Conservation (phyloP, 2,113 vertebrate species). For the Potamarius usumacintae region DNA sequence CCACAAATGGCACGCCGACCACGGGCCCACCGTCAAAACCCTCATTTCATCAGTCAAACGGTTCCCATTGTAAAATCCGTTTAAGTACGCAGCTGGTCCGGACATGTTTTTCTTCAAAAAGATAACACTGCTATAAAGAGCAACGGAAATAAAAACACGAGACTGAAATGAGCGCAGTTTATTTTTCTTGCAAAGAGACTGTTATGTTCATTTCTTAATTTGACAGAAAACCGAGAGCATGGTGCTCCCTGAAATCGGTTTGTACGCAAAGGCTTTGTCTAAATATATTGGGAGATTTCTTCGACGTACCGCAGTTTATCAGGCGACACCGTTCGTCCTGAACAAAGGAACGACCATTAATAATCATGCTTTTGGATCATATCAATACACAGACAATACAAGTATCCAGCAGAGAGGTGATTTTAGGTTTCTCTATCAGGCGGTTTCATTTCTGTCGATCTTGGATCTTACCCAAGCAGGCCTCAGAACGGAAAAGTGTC, state of each 20-base stretch:
- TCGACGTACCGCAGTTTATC: not conserved
- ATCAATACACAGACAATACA: not conserved
- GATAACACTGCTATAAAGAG: not conserved
- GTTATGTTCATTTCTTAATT: not conserved
- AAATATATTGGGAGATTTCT: slow-evolving; percentile 9
- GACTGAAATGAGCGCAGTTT: not conserved
- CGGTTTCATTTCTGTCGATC: not conserved
- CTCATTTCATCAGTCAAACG: not conserved
- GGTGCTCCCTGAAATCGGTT: not conserved
- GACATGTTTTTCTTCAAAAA: not conserved
- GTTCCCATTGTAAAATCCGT: not conserved
- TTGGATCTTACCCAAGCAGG: not conserved
- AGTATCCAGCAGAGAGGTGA: not conserved
- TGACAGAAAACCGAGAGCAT: not conserved
- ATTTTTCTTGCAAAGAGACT: not conserved
- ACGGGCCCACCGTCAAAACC: not conserved
- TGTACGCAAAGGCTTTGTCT: not conserved
- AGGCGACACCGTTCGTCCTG: not conserved
- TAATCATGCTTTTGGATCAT: not conserved
- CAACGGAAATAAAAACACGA: not conserved
- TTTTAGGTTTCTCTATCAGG: not conserved
- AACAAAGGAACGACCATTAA: not conserved
- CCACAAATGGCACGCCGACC: not conserved
- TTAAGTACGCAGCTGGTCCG: not conserved
- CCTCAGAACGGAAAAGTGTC: slow-evolving; percentile 2